Conservation (phyloP, 2,888 invertebrate genomes). For the Rapana venosa region DNA sequence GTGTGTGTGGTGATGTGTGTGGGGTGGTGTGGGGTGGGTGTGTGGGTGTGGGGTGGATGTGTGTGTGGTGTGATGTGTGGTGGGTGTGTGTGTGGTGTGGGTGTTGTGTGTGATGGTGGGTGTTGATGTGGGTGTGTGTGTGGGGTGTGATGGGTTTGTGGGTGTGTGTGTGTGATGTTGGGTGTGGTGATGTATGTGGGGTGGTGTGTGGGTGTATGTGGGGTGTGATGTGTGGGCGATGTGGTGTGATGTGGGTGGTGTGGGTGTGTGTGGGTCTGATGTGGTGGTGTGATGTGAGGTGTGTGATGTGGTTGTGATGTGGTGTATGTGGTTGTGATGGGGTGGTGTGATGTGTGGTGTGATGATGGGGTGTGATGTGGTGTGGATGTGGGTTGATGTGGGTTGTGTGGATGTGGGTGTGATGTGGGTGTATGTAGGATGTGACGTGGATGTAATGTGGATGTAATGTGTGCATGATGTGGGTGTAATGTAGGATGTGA, state of each 20-base stretch:
- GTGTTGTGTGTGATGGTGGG: neutral
- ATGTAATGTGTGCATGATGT: neutral
- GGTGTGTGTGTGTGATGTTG: neutral
- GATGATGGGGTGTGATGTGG: neutral
- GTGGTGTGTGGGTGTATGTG: no score
- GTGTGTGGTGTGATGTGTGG: neutral
- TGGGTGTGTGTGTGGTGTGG: neutral
- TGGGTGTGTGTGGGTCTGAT: neutral
- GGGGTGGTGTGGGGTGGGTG: neutral
- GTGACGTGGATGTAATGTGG: neutral
- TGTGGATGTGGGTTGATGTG: neutral
- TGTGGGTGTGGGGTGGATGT: neutral
- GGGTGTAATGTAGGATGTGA: neutral
- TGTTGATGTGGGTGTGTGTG: neutral
- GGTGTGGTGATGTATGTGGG: neutral
- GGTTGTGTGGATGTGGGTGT: neutral
- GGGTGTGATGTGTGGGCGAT: neutral
- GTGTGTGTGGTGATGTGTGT: neutral
- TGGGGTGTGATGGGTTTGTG: neutral
- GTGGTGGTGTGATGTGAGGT: neutral
- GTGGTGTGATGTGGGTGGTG: neutral
- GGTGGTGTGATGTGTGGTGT: neutral
- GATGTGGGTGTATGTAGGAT: neutral
- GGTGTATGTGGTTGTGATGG: no score
- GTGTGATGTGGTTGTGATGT: no score